Conservation (phyloP, 1,140 invertebrate species). For the Aplysia californica region DNA sequence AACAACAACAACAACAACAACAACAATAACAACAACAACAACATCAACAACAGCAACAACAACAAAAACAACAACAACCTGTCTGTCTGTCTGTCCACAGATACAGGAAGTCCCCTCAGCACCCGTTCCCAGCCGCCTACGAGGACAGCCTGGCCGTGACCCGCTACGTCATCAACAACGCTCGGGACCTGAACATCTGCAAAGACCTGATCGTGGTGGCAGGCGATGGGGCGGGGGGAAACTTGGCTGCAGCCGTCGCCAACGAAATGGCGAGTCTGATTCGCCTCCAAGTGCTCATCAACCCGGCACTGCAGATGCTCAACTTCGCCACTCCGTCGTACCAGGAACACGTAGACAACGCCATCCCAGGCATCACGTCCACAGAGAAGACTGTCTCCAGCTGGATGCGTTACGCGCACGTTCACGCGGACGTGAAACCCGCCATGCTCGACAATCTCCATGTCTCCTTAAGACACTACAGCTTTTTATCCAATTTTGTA, state of each 20-base stretch:
- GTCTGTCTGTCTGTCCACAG: no score
- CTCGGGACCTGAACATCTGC: constrained; percentile 40
- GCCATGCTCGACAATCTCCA: constrained; percentile 47
- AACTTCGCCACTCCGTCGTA: constrained; percentile 63
- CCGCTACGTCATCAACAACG: constrained; percentile 43
- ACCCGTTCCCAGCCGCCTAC: constrained; percentile 54
- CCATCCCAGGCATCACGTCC: constrained; percentile 49
- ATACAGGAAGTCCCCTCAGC: constrained; percentile 58
- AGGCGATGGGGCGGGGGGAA: constrained; percentile 62
- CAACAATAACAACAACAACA: no score
- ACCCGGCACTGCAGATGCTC: constrained; percentile 57
- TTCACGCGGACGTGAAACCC: constrained; percentile 18
- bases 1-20: no score
- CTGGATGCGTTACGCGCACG: constrained; percentile 49
- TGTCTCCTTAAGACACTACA: constrained; percentile 29
- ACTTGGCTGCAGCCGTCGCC: constrained; percentile 58
- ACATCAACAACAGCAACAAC: no score
- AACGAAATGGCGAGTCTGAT: constrained; percentile 7
- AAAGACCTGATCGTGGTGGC: constrained; percentile 49
- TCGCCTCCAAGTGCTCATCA: constrained; percentile 53
- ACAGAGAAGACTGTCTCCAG: constrained; percentile 41
- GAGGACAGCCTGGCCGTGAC: constrained; percentile 58
- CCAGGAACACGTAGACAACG: constrained; percentile 39
- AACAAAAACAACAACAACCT: no score
- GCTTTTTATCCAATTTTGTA: constrained; percentile 28